Evolutionary conservation across 2,888 invertebrate genomes (phyloP), one percentile per base, ranked within the genome.

Genomic region (Cartodere bifasciata): DNA sequence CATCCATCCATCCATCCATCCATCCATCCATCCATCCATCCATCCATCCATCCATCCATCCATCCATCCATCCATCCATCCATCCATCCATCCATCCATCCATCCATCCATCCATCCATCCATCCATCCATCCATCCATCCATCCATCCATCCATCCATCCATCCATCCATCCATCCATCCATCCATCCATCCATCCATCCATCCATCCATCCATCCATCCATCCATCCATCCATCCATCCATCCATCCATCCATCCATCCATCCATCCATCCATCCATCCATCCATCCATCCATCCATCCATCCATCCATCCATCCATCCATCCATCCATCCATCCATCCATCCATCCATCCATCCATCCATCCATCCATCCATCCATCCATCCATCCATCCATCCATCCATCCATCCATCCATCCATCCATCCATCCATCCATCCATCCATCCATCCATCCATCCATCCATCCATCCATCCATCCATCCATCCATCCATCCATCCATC

Each of bases 1-100:
- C 24, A 23, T 23, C 24, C 24, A 23, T 23, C 24, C 24, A 23
- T 23, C 24, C 24, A 23, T 23, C 24, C 24, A 23, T 23, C 24
- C 24, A 23, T 23, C 24, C 24, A 23, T 23, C 24, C 24, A 23
- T 23, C 24, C 24, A 23, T 23, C 24, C 24, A 23, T 23, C 24
- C 24, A 23, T 23, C 24, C 24, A 23, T 23, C 24, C 24, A 23
- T 23, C 24, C 24, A 23, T 23, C 24, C 24, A 23, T 23, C 24
- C 24, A 23, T 23, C 24, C 24, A 23, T 23, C 24, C 24, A 23
- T 23, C 24, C 24, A 23, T 23, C 24, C 24, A 23, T 23, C 24
- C 24, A 23, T 23, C 24, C 24, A 23, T 23, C 24, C 24, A 23
- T 23, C 24, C 24, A 23, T 23, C 24, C 24, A 23, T 23, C 24